Conservation (phyloP, 1,140 invertebrate species). For the Orchestia grillus region DNA sequence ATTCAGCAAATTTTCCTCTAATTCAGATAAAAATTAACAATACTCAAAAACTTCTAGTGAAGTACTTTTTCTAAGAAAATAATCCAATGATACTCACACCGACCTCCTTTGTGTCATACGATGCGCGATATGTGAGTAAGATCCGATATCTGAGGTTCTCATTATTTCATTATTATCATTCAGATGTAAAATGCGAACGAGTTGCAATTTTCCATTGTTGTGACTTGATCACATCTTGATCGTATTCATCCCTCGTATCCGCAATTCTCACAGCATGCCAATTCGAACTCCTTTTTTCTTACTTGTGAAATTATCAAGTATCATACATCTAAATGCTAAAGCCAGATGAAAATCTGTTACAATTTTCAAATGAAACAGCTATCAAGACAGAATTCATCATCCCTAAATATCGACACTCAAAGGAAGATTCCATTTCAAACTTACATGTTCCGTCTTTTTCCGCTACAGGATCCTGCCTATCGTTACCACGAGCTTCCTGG, state of each 20-base stretch:
- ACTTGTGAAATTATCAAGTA: not conserved
- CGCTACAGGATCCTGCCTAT: not conserved
- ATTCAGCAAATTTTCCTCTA: not conserved
- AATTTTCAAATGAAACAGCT: not conserved
- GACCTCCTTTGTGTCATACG: not conserved
- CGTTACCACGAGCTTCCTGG: slow-evolving; percentile 11
- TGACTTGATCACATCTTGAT: too few species aligned
- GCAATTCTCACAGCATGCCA: too few species aligned
- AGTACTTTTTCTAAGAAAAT: not conserved
- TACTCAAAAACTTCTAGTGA: not conserved
- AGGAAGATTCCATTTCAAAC: not conserved
- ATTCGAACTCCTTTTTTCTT: too few species aligned
- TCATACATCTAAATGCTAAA: not conserved
- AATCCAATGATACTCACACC: not conserved
- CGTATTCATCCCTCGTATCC: too few species aligned
- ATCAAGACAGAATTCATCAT: not conserved
- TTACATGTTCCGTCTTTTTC: not conserved
- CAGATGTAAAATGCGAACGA: too few species aligned
- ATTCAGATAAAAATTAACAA: not conserved
- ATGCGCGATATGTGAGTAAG: not conserved
- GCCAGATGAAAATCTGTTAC: not conserved
- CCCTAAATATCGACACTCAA: not conserved
- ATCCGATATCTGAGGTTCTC: not conserved
- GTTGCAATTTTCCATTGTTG: too few species aligned
- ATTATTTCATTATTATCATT: not conserved